A percentile compares a stretch with the other conserved stretches of the same genome.
Evolutionary conservation across 1,140 invertebrate species (phyloP).

Genomic region (Aphaenogaster rudis): DNA sequence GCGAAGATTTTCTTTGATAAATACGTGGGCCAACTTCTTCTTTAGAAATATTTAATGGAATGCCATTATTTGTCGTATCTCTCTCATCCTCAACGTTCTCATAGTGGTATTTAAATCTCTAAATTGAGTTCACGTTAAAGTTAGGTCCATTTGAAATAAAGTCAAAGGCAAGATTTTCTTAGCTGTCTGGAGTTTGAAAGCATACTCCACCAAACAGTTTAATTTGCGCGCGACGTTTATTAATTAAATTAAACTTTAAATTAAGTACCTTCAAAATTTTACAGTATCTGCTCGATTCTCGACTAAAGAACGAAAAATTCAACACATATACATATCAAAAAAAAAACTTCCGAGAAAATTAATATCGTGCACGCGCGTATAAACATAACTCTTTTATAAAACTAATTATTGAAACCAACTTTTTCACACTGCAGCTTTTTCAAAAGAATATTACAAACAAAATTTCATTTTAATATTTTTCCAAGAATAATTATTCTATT

Average conservation of each 20-base stretch:
- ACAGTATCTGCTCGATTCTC: background rate
- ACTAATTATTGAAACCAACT: background rate
- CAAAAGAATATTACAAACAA: background rate
- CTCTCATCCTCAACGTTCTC: background rate
- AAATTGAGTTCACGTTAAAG: constrained; percentile 59
- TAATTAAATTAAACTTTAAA: constrained; percentile 48
- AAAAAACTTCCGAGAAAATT: background rate
- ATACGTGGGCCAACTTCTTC: constrained; percentile 11
- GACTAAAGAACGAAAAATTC: background rate
- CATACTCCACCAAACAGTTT: constrained; percentile 43
- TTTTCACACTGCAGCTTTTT: background rate
- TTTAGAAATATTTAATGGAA: constrained; percentile 48
- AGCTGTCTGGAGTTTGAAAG: constrained; percentile 16
- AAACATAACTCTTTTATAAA: background rate
- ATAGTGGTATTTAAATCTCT: constrained; percentile 38
- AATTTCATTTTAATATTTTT: too few relatives aligned
- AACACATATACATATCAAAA: background rate
- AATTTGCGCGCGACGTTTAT: constrained; percentile 37
- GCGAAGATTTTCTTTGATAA: constrained; percentile 23
- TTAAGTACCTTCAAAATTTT: constrained; percentile 33
- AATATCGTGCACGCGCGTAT: background rate
- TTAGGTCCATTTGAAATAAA: constrained; percentile 55
- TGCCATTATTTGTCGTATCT: constrained; percentile 31
- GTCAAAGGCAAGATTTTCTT: constrained; percentile 41
- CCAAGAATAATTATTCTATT: background rate